phyloP scores from a whole-genome alignment of 1,140 invertebrate genomes.

The Listronotus oregonensis region DNA sequence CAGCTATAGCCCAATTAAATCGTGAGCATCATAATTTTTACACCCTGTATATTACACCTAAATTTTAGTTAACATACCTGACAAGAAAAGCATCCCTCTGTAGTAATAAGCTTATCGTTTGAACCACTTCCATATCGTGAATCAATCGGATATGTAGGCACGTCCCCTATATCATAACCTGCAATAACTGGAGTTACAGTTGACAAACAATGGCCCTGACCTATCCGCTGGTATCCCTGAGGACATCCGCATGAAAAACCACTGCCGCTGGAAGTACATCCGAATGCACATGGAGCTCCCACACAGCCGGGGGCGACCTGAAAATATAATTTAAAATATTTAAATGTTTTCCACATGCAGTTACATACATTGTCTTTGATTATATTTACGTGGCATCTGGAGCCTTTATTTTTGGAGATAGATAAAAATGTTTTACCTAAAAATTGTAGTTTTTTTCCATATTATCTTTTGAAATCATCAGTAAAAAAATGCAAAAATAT shows the following conservation, averaged over 20 bases:
- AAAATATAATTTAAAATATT: conserved; percentile 28
- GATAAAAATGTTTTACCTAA: too few relatives aligned
- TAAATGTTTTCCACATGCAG: too few relatives aligned
- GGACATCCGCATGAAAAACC: conserved; percentile 81
- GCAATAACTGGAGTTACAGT: conserved; percentile 68
- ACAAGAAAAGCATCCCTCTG: conserved; percentile 89
- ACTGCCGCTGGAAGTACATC: conserved; percentile 69
- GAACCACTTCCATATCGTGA: conserved; percentile 53
- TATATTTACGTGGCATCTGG: too few relatives aligned
- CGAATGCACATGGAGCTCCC: conserved; percentile 77
- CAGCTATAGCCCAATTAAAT: too few relatives aligned
- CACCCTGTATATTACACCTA: too few relatives aligned
- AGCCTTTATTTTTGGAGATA: too few relatives aligned
- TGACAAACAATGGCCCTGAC: conserved; percentile 78
- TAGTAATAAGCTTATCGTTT: conserved; percentile 77
- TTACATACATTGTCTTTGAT: too few relatives aligned
- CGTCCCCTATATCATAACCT: conserved; percentile 69
- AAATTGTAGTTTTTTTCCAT: too few relatives aligned
- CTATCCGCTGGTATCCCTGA: conserved; percentile 69
- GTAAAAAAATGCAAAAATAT: too few relatives aligned
- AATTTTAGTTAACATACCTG: conserved; percentile 62
- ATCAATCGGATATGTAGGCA: conserved; percentile 69
- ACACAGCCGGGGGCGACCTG: conserved; percentile 71
- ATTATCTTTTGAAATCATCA: too few relatives aligned
- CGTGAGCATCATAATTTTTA: too few relatives aligned